Evolutionary conservation across 2,113 vertebrate genomes (phyloP).

Genomic region (Amphiprion ocellaris): DNA sequence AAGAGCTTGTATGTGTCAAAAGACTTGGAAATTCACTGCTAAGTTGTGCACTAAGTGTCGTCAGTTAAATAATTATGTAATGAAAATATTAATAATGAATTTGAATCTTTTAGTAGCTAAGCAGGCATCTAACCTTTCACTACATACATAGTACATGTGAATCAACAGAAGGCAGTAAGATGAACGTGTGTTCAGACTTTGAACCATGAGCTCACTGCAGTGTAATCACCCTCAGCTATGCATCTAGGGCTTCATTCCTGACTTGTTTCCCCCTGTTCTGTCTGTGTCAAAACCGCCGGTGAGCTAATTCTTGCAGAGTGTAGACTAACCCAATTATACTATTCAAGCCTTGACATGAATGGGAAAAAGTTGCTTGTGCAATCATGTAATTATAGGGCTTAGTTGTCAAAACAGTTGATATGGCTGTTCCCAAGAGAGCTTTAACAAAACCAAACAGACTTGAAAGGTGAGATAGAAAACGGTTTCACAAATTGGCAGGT

Average conservation of each 20-base stretch:
- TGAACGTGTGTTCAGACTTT: background rate
- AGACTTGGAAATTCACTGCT: background rate
- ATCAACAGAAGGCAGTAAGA: background rate
- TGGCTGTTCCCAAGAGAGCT: background rate
- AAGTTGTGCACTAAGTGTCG: background rate
- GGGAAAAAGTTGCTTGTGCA: background rate
- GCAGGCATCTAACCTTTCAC: background rate
- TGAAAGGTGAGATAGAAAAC: background rate
- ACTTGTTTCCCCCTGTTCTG: background rate
- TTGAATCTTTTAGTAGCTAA: no score
- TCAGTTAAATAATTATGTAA: background rate
- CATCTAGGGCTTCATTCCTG: background rate
- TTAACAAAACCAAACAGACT: background rate
- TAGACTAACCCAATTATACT: background rate
- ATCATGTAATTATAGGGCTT: background rate
- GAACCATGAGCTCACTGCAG: background rate
- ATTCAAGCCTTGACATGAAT: conserved; percentile 18
- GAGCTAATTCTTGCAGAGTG: background rate
- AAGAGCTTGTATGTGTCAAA: background rate
- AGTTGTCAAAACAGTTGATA: background rate
- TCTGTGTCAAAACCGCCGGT: background rate
- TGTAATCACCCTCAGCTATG: background rate
- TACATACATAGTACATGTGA: background rate
- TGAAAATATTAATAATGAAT: no score
- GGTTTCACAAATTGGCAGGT: background rate